phyloP scores from a whole-genome alignment of 1,140 invertebrate species.

The Galleria mellonella region DNA sequence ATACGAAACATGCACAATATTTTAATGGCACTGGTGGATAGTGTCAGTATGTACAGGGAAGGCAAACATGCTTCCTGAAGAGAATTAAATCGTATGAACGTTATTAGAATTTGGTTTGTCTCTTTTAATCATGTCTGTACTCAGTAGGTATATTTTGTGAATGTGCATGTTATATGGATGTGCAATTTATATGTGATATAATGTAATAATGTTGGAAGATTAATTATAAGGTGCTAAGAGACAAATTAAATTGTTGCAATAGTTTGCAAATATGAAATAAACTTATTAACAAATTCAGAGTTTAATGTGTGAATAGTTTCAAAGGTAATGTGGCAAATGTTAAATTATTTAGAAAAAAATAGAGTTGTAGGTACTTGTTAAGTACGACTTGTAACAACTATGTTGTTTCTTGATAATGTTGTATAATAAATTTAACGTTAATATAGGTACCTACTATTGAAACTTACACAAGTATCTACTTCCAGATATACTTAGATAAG shows the following conservation, averaged over 20 bases:
- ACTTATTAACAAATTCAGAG: neutral
- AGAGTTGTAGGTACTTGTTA: constrained; percentile 45
- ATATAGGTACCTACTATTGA: neutral
- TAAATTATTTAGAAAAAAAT: constrained; percentile 8
- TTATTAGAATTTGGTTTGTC: constrained; percentile 9
- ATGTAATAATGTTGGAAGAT: constrained; percentile 41
- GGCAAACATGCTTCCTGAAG: constrained; percentile 12
- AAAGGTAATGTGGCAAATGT: constrained; percentile 11
- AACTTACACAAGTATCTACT: too few relatives aligned
- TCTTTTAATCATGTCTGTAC: too few relatives aligned
- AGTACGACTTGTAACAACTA: constrained; percentile 65
- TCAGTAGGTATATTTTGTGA: too few relatives aligned
- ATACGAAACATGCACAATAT: constrained; percentile 73
- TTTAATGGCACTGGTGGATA: constrained; percentile 70
- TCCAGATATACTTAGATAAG: too few relatives aligned
- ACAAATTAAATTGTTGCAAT: constrained; percentile 46
- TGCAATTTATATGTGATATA: constrained; percentile 69
- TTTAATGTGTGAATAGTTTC: constrained; percentile 1
- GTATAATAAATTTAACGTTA: constrained; percentile 4
- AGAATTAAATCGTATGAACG: constrained; percentile 21
- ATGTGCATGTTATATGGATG: constrained; percentile 35
- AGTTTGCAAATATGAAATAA: neutral
- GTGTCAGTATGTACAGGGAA: constrained; percentile 21
- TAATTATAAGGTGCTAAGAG: constrained; percentile 64
- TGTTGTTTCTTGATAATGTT: constrained; percentile 47